These are phyloP conservation scores for Sander vitreus DNA, from an alignment of 2,113 vertebrate genomes.

Conservation along the genomic window DNA sequence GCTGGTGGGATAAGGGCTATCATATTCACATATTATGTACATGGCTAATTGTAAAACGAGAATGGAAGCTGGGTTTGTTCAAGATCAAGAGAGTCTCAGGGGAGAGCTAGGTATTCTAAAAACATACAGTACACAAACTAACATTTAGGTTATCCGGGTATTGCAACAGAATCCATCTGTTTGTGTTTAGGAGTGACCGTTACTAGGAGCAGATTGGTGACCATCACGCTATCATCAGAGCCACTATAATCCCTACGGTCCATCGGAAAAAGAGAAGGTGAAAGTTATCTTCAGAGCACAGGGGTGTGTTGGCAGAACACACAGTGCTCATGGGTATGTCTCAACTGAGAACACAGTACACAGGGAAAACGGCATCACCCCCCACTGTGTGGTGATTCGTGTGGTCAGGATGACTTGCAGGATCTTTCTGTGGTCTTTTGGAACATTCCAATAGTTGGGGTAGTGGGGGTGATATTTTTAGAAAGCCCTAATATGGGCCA, in stretches of 20 bases:
- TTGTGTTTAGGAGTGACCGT: constrained; percentile 57
- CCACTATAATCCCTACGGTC: constrained; percentile 46
- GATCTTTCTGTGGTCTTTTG: constrained; percentile 84
- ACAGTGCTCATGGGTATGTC: constrained; percentile 53
- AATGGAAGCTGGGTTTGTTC: constrained; percentile 16
- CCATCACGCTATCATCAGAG: constrained; percentile 63
- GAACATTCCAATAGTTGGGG: constrained; percentile 88
- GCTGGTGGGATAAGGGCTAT: constrained; percentile 22
- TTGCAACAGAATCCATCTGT: constrained; percentile 56
- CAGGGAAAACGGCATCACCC: constrained; percentile 70
- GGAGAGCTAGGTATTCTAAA: constrained; percentile 19
- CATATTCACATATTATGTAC: constrained; percentile 24
- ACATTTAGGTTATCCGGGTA: constrained; percentile 33
- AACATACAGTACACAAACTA: constrained; percentile 42
- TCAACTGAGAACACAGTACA: constrained; percentile 53
- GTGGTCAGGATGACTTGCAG: constrained; percentile 80
- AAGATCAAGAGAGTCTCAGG: constrained; percentile 21
- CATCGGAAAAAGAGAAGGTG: constrained; percentile 61
- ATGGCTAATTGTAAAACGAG: constrained; percentile 35
- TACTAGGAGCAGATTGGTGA: constrained; percentile 35
- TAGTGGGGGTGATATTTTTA: constrained; percentile 88
- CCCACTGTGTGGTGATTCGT: constrained; percentile 75
- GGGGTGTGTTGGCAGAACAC: constrained; percentile 38
- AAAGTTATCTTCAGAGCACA: constrained; percentile 60
- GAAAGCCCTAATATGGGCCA: constrained; percentile 89